Evolutionary conservation across 2,888 invertebrate genomes (phyloP), one percentile per base, ranked within the genome.

Genomic region (Bembecia ichneumoniformis): DNA sequence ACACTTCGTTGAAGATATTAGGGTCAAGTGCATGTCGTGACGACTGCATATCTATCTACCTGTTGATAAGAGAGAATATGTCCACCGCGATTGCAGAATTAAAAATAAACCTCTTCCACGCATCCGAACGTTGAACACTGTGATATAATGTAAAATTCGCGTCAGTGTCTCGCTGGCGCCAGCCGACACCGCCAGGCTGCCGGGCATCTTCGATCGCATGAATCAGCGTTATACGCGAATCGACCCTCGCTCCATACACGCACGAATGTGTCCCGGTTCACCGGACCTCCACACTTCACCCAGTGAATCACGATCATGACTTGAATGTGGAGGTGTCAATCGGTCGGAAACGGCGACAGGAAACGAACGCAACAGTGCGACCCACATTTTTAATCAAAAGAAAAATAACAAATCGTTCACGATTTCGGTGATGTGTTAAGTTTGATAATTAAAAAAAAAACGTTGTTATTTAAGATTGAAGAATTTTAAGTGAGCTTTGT

Each of bases 181-280:
- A 71, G 62, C 28, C 28, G 28, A 28, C 28, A 28, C 9, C 28
- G 28, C 28, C 28, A 9, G 28, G 28, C 28, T 9, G 28, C 7
- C 28, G 28, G 28, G 9, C 61, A 74, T 74, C n/a, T n/a, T n/a
- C 71, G 82, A 80, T 67, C 79, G 79, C 68, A 61, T 74, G 82
- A 79, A 58, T 81, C 80, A 71, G 63, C 71, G 63, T 52, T 66
- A 71, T 56, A 62, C 57, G 61, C 56, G 58, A 54, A 55, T 57
- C 59, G 68, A 70, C 62, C 63, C 68, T 62, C 59, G 71, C 71
- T 77, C 68, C 60, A 58, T 57, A 60, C 68, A 58, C 68, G 69
- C 74, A 74, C 68, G 72, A 68, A 79, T 74, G 77, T 82, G 75
- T 69, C 72, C 83, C 82, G 78, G 81, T 83, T 75, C 59, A 68